Evolutionary conservation across 2,888 invertebrate species (phyloP), one percentile per base, ranked within the genome.

Genomic region (Artemia sinica): DNA sequence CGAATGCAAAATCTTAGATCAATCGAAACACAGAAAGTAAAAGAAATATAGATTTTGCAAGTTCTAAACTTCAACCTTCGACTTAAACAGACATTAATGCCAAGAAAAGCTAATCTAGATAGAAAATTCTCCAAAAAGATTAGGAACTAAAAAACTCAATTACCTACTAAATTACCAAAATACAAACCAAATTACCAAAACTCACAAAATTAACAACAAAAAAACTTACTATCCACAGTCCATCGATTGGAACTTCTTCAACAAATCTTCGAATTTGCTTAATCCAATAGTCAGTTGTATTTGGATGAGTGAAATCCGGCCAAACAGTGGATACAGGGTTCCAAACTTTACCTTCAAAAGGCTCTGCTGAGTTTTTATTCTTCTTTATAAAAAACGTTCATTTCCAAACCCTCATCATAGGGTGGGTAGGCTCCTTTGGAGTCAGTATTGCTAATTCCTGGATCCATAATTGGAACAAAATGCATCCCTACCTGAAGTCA

Each of bases 301-400:
- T 83, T 0, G 87, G 86, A 76, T 90, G 84, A 0, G 87, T 87
- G 76, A 89, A 90, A 77, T 91, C 91, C 0, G 89, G 89, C 83
- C 85, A 90, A 12, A 85, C 86, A 0, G 89, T 88, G 0, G 83
- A 81, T 2, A 79, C 81, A 0, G 77, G 77, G 76, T 88, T 88
- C 89, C 89, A 89, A 13, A 86, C 87, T 81, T 88, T 86, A 72
- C 88, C 89, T 69, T 84, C 78, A 74, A 89, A 86, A 8, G 86
- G 84, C 70, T 81, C 78, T 0, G 84, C 84, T 9, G 81, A 78
- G 8, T 74, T 73, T 74, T 85, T 87, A 7, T 74, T 73, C 75
- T 89, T 86, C 74, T 85, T 87, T 13, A 91, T 80, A n/a, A 74
- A 91, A 90, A 68, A 91, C 80, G 71, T 84, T 82, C 80, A 85